Conservation (phyloP, 2,113 vertebrate species). For the Dinomys branickii region DNA sequence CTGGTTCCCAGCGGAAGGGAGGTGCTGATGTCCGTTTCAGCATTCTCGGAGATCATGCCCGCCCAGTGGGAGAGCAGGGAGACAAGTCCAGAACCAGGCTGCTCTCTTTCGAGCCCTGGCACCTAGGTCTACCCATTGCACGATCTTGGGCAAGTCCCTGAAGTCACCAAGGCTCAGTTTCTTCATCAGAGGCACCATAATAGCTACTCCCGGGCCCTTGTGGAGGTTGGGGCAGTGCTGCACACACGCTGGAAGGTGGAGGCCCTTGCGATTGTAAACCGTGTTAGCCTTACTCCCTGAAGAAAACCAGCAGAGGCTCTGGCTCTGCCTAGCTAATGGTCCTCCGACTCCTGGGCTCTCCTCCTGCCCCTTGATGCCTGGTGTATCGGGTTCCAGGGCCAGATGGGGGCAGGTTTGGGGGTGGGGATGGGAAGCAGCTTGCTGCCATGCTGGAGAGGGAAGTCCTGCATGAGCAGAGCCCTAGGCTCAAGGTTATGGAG, state of each 20-base stretch:
- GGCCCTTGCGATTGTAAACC: fast-evolving
- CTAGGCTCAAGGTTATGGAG: neutral
- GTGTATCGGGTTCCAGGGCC: neutral
- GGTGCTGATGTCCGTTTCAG: neutral
- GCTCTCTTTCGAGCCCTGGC: neutral
- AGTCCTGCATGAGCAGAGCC: neutral
- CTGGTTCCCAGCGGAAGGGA: too few relatives aligned
- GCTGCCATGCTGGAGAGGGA: neutral
- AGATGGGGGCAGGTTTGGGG: neutral
- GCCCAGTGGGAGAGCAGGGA: too few relatives aligned
- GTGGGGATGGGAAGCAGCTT: neutral
- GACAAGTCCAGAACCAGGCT: neutral
- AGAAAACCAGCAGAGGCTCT: neutral
- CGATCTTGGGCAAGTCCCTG: neutral
- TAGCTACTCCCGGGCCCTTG: too few relatives aligned
- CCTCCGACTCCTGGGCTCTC: neutral
- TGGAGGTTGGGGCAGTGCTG: neutral
- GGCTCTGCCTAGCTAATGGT: neutral
- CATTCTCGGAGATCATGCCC: fast-evolving
- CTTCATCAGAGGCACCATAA: neutral
- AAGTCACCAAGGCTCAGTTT: neutral
- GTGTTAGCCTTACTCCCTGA: fast-evolving
- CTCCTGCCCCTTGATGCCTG: neutral
- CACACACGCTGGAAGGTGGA: fast-evolving
- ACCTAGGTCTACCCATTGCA: neutral